Evolutionary conservation across 2,888 invertebrate species (phyloP), one percentile per base, ranked within the genome.

Genomic region (Plemyria rubiginata): DNA sequence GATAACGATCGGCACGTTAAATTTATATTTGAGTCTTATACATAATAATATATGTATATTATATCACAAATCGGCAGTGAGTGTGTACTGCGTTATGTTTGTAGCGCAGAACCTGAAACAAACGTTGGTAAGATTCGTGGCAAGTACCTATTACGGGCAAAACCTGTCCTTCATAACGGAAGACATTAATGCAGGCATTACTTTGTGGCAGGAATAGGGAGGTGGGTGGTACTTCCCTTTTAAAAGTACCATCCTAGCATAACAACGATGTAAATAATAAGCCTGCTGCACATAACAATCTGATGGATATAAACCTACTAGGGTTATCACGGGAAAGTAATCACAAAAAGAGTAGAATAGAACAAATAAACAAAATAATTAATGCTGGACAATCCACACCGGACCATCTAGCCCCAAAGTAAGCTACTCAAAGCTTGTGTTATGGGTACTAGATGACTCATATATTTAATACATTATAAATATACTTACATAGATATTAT

Each of bases 121-220:
- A 50, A 16, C 43, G 48, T 54, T 50, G 22, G 36, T 58, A 53
- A 45, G 45, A 45, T 52, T 38, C 48, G 22, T 29, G 48, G 22
- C 50, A 49, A 13, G 22, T 54, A 32, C 32, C 50, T 51, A n/a
- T 46, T 22, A 15, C 38, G 4, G 16, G 38, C 32, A 54, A 32
- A 41, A 28, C 29, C 40, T 41, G 54, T 46, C 55, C 32, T 52
- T 59, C 52, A 52, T 55, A 59, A 32, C 59, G 63, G 63, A 63
- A 63, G 36, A 43, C 59, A 52, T 63, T 55, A 51, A 59, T 63
- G 59, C 59, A 63, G 22, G 51, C 63, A 63, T 63, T 59, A 59
- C 51, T 54, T 45, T 12, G 32, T 55, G 63, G 57, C 53, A 54
- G 53, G 62, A 48, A 57, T 38, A 57, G 62, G 50, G 54, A 28